Conservation (phyloP, 1,140 invertebrate genomes). For the Ptiloglossa arizonensis region DNA sequence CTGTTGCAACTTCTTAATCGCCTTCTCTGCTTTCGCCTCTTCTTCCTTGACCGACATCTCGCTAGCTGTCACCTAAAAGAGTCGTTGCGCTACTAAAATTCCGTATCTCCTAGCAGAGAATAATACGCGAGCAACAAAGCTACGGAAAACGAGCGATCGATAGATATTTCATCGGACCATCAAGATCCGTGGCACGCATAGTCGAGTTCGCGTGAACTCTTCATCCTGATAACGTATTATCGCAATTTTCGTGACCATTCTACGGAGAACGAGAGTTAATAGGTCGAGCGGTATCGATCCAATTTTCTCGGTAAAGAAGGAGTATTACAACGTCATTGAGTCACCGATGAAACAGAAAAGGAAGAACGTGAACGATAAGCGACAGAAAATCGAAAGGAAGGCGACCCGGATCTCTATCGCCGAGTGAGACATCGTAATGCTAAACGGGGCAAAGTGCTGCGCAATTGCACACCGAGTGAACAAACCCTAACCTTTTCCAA, state of each 20-base stretch:
- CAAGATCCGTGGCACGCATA: not conserved
- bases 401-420: too few relatives aligned
- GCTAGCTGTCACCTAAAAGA: slow-evolving; percentile 61
- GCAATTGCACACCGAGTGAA: not conserved
- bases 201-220: not conserved
- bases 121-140: not conserved
- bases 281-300: slow-evolving; percentile 63
- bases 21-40: slow-evolving; percentile 55
- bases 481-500: slow-evolving; percentile 73
- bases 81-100: not conserved
- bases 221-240: not conserved
- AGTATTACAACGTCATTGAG: slow-evolving; percentile 73
- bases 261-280: slow-evolving; percentile 50
- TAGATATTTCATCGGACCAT: not conserved
- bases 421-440: too few relatives aligned
- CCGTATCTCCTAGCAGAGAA: not conserved
- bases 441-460: too few relatives aligned
- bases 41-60: slow-evolving; percentile 65
- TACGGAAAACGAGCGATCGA: not conserved
- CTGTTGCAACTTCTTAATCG: slow-evolving; percentile 69
- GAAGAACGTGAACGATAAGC: too few relatives aligned
- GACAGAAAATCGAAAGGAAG: not conserved
- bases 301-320: slow-evolving; percentile 56
- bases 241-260: slow-evolving; percentile 4
- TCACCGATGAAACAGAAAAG: slow-evolving; percentile 65